Evolutionary conservation across 2,888 invertebrate species (phyloP).

Genomic region (Synergus japonicus): DNA sequence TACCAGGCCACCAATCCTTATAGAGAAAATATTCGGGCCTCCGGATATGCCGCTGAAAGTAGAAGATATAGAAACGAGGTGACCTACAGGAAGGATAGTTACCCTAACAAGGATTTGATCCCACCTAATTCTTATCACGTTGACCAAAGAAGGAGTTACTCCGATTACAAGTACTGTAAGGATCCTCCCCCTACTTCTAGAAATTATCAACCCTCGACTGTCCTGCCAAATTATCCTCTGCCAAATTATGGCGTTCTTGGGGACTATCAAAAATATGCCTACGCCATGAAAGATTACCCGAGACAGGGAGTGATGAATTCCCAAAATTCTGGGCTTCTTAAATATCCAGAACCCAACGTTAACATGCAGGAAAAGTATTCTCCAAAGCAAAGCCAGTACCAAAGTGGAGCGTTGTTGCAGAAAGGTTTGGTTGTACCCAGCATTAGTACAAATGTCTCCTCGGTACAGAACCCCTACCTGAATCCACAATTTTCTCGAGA

Average conservation of each 20-base stretch:
- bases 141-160: slow-evolving; percentile 60
- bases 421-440: slow-evolving; percentile 58
- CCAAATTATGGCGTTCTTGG: slow-evolving; percentile 68
- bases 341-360: slow-evolving; percentile 64
- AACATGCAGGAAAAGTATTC: slow-evolving; percentile 62
- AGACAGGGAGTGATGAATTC: slow-evolving; percentile 50
- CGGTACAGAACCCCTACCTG: slow-evolving; percentile 64
- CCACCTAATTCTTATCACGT: slow-evolving; percentile 49
- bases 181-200: slow-evolving; percentile 60
- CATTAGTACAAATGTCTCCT: slow-evolving; percentile 52
- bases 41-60: slow-evolving; percentile 64
- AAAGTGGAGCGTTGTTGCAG: slow-evolving; percentile 59
- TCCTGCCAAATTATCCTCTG: slow-evolving; percentile 68
- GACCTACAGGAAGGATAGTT: slow-evolving; percentile 66
- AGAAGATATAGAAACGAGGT: slow-evolving; percentile 63
- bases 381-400: slow-evolving; percentile 62
- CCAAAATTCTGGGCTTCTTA: slow-evolving; percentile 59
- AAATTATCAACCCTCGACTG: slow-evolving; percentile 62
- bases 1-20: slow-evolving; percentile 66
- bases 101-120: slow-evolving; percentile 60
- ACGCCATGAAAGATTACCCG: slow-evolving; percentile 66
- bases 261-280: slow-evolving; percentile 71
- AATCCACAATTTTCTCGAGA: slow-evolving; percentile 64
- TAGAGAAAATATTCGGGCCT: slow-evolving; percentile 65
- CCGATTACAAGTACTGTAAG: slow-evolving; percentile 69